Conservation (phyloP, 1,140 invertebrate species). For the Drosophila prosaltans region DNA sequence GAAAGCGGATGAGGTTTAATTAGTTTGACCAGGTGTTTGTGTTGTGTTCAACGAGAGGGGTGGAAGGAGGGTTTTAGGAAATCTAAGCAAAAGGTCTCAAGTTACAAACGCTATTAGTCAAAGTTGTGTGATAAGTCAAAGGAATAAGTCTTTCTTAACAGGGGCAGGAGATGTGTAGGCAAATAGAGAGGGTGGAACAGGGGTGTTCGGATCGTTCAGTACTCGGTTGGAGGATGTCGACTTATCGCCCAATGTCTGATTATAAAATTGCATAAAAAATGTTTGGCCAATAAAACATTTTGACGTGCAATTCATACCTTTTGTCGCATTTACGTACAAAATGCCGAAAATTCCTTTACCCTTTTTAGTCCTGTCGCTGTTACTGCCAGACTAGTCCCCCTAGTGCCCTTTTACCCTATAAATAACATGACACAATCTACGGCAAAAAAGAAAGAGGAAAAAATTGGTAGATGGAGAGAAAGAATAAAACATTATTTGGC, state of each 20-base stretch:
- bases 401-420: slow-evolving; percentile 51
- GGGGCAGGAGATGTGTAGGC: background rate
- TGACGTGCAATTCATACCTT: slow-evolving; percentile 81
- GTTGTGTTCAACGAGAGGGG: slow-evolving; percentile 16
- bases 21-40: slow-evolving; percentile 72
- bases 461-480: background rate
- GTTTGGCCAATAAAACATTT: slow-evolving; percentile 78
- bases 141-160: background rate
- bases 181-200: too few species aligned
- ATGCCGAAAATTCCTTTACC: background rate
- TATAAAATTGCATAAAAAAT: slow-evolving; percentile 80
- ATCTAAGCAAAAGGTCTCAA: slow-evolving; percentile 41
- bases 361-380: background rate
- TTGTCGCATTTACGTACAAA: slow-evolving; percentile 42
- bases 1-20: slow-evolving; percentile 58
- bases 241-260: slow-evolving; percentile 72
- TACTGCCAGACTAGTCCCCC: slow-evolving; percentile 3
- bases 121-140: slow-evolving; percentile 69
- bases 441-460: slow-evolving; percentile 22
- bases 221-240: slow-evolving; percentile 31
- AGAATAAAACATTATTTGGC: slow-evolving; percentile 74
- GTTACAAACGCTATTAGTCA: slow-evolving; percentile 59
- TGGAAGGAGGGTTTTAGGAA: slow-evolving; percentile 9
- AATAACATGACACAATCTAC: slow-evolving; percentile 80
- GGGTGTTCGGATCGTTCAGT: too few species aligned